phyloP scores from a whole-genome alignment of 2,797 vertebrate species.

The Melanotaenia maccullochi region DNA sequence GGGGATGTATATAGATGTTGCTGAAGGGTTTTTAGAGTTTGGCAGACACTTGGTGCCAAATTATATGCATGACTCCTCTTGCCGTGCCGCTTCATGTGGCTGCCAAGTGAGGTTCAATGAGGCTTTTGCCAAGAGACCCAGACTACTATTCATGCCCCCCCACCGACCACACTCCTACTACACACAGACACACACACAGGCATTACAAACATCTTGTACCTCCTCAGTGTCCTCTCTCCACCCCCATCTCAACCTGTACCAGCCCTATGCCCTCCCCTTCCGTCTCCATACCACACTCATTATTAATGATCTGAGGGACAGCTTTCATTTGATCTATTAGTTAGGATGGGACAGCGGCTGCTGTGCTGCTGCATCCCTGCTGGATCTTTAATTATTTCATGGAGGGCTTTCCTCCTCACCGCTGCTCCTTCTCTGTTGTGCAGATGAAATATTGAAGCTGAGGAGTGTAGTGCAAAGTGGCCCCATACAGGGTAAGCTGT shows the following conservation, averaged over 20 bases:
- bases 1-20: slow-evolving; percentile 61
- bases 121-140: slow-evolving; percentile 70
- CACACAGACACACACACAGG: slow-evolving; percentile 24
- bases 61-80: slow-evolving; percentile 79
- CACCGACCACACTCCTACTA: slow-evolving; percentile 18
- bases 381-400: slow-evolving; percentile 85
- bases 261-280: slow-evolving; percentile 65
- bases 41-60: slow-evolving; percentile 70
- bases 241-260: slow-evolving; percentile 63
- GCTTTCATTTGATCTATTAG: slow-evolving; percentile 87
- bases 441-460: slow-evolving; percentile 85
- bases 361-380: slow-evolving; percentile 78
- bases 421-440: slow-evolving; percentile 80
- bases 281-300: slow-evolving; percentile 78
- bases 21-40: slow-evolving; percentile 66
- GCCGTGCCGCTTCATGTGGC: slow-evolving; percentile 75
- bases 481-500: slow-evolving; percentile 69
- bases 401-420: slow-evolving; percentile 77
- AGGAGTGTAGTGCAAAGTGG: slow-evolving; percentile 79
- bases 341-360: slow-evolving; percentile 79
- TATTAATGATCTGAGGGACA: slow-evolving; percentile 86
- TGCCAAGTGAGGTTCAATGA: slow-evolving; percentile 74
- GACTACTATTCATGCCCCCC: slow-evolving; percentile 52
- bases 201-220: slow-evolving; percentile 54
- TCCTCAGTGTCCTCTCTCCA: slow-evolving; percentile 50